phyloP scores from a whole-genome alignment of 1,140 invertebrate genomes.

The Heliconius melpomene region DNA sequence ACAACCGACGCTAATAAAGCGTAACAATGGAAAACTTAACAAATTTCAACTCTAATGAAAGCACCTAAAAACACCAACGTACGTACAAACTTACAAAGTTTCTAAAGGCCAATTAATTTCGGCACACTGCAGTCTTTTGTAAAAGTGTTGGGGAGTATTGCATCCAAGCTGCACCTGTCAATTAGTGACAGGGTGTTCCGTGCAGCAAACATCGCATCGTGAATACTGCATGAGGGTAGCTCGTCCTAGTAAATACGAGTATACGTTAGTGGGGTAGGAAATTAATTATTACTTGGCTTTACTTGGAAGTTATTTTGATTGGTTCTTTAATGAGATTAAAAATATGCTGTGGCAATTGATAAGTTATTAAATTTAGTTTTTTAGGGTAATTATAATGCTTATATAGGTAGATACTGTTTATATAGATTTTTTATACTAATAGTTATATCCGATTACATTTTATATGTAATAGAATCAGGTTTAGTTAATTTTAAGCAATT shows the following conservation, averaged over 20 bases:
- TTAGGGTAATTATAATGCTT: no score
- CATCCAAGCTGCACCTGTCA: slow-evolving; percentile 28
- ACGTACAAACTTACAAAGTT: background rate
- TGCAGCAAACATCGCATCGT: slow-evolving; percentile 12
- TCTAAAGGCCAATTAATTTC: slow-evolving; percentile 23
- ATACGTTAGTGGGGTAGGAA: background rate
- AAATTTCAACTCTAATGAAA: background rate
- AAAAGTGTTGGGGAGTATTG: slow-evolving; percentile 22
- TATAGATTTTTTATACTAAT: no score
- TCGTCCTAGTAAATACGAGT: background rate
- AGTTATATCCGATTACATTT: no score
- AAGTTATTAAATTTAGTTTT: no score
- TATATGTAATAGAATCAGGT: no score
- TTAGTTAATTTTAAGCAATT: no score
- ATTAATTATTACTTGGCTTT: background rate
- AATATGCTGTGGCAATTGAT: no score
- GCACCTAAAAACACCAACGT: background rate
- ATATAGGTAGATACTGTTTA: no score
- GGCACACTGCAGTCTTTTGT: slow-evolving; percentile 20
- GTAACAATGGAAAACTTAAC: background rate
- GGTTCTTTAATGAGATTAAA: background rate
- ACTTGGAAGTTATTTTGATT: background rate
- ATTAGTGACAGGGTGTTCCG: slow-evolving; percentile 28
- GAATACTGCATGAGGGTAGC: slow-evolving; percentile 16
- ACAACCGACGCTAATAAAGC: background rate